phyloP scores from a whole-genome alignment of 2,888 invertebrate species.

The Ommatoiulus sabulosus region DNA sequence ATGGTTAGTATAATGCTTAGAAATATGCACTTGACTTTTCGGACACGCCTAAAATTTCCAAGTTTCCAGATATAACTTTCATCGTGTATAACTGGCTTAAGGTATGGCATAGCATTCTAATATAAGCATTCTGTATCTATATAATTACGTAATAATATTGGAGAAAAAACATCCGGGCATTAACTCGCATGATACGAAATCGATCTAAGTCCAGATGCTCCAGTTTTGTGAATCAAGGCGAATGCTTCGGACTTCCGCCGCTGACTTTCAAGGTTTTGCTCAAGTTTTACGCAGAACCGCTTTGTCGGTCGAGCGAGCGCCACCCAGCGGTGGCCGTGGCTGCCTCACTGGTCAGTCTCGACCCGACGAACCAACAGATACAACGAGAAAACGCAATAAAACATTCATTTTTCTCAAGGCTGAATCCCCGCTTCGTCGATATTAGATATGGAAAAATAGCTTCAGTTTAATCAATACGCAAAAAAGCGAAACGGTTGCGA shows the following conservation, averaged over 20 bases:
- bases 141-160: too few species aligned
- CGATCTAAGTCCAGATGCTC: neutral
- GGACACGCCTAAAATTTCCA: too few species aligned
- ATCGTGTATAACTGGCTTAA: too few species aligned
- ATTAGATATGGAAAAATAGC: constrained; percentile 42
- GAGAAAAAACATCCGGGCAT: too few species aligned
- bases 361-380: neutral
- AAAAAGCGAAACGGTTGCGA: neutral
- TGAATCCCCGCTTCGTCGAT: neutral
- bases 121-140: too few species aligned
- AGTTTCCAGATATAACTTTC: too few species aligned
- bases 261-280: neutral
- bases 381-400: neutral
- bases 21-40: too few species aligned
- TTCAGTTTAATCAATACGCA: constrained; percentile 8
- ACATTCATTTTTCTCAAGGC: constrained; percentile 34
- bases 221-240: neutral
- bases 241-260: neutral
- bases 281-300: neutral
- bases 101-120: too few species aligned
- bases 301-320: neutral
- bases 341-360: neutral
- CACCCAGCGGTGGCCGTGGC: too few species aligned
- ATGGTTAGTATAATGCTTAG: too few species aligned
- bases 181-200: neutral